Evolutionary conservation across 2,113 vertebrate genomes (phyloP), one percentile per base, ranked within the genome.

Genomic region (Corythoichthys intestinalis): DNA sequence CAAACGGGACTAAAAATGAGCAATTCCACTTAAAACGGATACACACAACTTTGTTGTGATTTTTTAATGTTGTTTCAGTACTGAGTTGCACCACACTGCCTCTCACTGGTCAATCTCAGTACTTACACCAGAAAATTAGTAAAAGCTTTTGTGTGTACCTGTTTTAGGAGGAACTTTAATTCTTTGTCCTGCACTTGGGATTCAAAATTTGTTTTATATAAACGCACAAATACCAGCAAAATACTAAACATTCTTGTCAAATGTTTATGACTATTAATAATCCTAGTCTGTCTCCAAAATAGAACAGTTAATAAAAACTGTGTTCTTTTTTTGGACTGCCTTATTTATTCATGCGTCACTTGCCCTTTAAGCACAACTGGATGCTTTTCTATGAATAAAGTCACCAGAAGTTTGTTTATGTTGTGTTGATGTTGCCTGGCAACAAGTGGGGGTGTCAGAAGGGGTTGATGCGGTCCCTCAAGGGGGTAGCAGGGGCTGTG

Each of bases 401-500:
- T 47, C n/a, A 47, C 44, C 44, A 13, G 39, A 63, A 46, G 17
- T 79, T 67, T 74, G 53, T 76, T 79, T 71, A 61, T 58, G 35
- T 1, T 58, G 57, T 73, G 66, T 73, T 79, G 68, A 56, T 59
- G 73, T 79, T 76, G 73, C 73, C 67, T 79, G 73, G 80, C 73
- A 17, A 50, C 53, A 61, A 57, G 20, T 46, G 60, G 17, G 53
- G 52, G 12, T n/a, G 39, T 4, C 50, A 53, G 39, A 57, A 67
- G 71, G 38, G 3, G 14, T 65, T 56, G 66, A 14, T 28, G 72
- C 67, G 37, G 52, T n/a, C n/a, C 52, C 17, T 8, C 2, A n/a
- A 15, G 8, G n/a, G 63, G 91, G 89, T 92, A 90, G 90, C 87
- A 85, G 91, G 88, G 89, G 90, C 90, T 52, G 91, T 90, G 92